Evolutionary conservation across 2,888 invertebrate genomes (phyloP).

Genomic region (Hypercompe scribonia): DNA sequence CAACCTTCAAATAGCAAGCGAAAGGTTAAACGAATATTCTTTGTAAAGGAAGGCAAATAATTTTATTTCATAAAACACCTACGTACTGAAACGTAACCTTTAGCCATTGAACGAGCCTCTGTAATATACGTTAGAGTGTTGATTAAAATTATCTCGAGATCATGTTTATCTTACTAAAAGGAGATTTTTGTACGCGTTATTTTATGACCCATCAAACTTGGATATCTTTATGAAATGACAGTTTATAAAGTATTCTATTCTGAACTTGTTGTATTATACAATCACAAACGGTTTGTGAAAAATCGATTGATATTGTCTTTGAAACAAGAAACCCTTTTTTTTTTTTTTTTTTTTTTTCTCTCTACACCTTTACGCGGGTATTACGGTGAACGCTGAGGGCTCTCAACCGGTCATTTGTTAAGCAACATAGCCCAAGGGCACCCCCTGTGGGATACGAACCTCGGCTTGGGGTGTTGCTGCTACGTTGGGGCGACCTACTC

Average conservation of each 20-base stretch:
- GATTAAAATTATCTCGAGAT: not conserved
- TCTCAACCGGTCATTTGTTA: too few species aligned
- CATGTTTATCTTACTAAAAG: not conserved
- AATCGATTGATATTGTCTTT: not conserved
- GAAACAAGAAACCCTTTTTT: not conserved
- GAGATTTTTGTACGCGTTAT: not conserved
- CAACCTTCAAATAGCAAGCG: constrained; percentile 39
- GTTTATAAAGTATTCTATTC: not conserved
- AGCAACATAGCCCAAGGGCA: too few species aligned
- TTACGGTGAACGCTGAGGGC: too few species aligned
- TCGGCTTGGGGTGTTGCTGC: too few species aligned
- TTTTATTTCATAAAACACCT: constrained; percentile 2
- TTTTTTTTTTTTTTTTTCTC: too few species aligned
- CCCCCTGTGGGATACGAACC: too few species aligned
- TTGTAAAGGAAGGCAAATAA: not conserved
- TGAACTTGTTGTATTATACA: not conserved
- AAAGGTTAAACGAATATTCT: constrained; percentile 42
- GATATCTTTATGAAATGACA: too few species aligned
- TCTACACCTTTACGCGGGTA: too few species aligned
- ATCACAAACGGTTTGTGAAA: not conserved
- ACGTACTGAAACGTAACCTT: constrained; percentile 1
- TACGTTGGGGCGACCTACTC: too few species aligned
- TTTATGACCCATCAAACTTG: not conserved
- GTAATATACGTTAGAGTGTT: not conserved
- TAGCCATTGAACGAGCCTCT: not conserved